Evolutionary conservation across 2,888 invertebrate species (phyloP).

Genomic region (Frankliniella fusca): DNA sequence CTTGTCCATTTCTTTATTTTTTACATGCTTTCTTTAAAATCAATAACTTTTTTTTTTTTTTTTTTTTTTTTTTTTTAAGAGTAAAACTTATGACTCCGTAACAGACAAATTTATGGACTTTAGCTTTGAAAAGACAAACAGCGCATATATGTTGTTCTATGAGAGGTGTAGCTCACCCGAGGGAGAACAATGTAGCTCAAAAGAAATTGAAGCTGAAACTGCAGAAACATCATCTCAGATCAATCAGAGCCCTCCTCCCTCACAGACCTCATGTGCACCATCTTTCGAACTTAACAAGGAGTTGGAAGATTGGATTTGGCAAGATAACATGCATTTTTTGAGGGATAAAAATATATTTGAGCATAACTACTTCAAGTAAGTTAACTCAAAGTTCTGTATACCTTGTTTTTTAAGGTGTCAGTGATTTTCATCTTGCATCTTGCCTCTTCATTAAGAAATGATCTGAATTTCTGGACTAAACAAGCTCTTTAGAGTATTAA

Average conservation of each 20-base stretch:
- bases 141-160: constrained; percentile 96
- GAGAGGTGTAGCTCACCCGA: constrained; percentile 63
- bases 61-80: constrained; percentile 54
- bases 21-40: neutral
- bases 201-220: constrained; percentile 42
- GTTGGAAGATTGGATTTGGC: constrained; percentile 93
- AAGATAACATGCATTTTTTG: constrained; percentile 91
- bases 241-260: constrained; percentile 32
- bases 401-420: no score
- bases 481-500: no score
- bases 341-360: constrained; percentile 95
- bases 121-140: constrained; percentile 95
- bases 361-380: constrained; percentile 89
- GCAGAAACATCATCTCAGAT: constrained; percentile 40
- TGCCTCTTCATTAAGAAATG: no score
- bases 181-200: constrained; percentile 45
- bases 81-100: constrained; percentile 93
- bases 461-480: no score
- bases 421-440: no score
- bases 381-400: constrained; percentile 36
- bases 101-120: constrained; percentile 97
- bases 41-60: constrained; percentile 31
- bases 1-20: neutral
- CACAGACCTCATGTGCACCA: neutral
- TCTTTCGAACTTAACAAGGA: constrained; percentile 67